Evolutionary conservation across 92 coral and sea anemone species (phyloP), one percentile per base, ranked within the genome.

Genomic region (Phymanthus crucifer): DNA sequence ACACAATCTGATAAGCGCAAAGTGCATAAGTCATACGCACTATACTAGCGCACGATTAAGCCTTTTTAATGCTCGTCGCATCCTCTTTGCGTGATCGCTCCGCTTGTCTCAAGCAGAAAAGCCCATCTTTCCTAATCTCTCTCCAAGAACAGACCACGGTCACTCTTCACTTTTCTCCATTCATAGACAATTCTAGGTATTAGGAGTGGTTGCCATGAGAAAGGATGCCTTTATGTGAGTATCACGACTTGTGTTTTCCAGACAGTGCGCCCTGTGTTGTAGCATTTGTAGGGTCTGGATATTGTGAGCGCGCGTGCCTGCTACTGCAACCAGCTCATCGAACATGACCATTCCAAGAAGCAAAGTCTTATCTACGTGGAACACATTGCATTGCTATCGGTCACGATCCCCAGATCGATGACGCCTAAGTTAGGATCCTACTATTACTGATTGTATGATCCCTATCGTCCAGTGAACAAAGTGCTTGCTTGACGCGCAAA

Each of bases 341-440:
- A 34, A 64, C 68, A 61, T 61, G 32, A 61, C 68, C 17, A 29
- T 1, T 61, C 34, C 34, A 61, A 61, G 68, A 19, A 61, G 18
- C 29, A 29, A 61, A 61, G 26, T 79, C 66, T 78, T 78, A 78
- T 78, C 83, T 66, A 18, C 24, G 27, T 18, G 4, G 58, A 66
- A 52, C 75, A 78, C 83, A 78, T 76, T 76, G 32, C 70, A 56
- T 33, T 56, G 32, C 70, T 73, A 82, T 82, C 86, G 79, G 86
- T 57, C 80, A 82, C 74, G 86, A 82, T 33, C 71, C 40, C 29
- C 17, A 66, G 86, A 75, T 38, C 58, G 29, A 24, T 58, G 86
- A 80, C 86, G 86, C 86, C 86, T 17, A 26, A 40, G 70, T 18
- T 80, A 37, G 71, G 32, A 40, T 43, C 40, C 40, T 12, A 36